Percentiles rank a stretch among this genome's conserved stretches.
Evolutionary conservation across 2,797 vertebrate species (phyloP).

Genomic region (Gadopsis marmoratus): DNA sequence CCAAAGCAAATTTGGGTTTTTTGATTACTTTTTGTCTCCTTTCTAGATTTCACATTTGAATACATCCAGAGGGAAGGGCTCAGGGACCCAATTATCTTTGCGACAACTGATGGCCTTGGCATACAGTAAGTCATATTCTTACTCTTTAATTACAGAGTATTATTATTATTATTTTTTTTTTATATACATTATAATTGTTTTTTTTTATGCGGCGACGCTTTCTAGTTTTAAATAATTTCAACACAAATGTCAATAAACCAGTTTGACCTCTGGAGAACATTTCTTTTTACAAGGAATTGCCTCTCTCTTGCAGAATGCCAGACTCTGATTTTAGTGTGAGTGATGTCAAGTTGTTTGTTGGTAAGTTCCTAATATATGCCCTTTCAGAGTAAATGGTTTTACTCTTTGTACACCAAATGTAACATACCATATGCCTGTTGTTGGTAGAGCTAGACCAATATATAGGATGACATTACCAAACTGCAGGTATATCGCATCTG

Average conservation of each 20-base stretch:
- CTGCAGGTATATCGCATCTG: background rate
- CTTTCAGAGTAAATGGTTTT: background rate
- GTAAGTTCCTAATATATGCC: constrained; percentile 79
- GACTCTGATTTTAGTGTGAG: constrained; percentile 95
- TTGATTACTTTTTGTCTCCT: constrained; percentile 1
- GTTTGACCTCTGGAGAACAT: background rate
- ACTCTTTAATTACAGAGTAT: background rate
- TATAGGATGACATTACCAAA: background rate
- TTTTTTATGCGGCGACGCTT: background rate
- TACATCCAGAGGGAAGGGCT: constrained; percentile 97
- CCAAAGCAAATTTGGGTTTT: background rate
- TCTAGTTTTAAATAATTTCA: background rate
- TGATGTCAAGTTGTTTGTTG: constrained; percentile 95
- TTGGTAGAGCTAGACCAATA: too few relatives aligned
- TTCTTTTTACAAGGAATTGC: constrained; percentile 7
- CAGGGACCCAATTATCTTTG: constrained; percentile 95
- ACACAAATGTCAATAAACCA: background rate
- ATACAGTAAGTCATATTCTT: constrained; percentile 88
- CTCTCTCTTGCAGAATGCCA: constrained; percentile 89
- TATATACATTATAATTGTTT: background rate
- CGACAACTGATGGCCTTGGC: constrained; percentile 92
- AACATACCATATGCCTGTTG: background rate
- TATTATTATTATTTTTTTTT: too few relatives aligned
- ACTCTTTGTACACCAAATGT: background rate
- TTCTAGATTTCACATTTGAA: constrained; percentile 95